Percentiles rank a stretch among this genome's conserved stretches.
Conservation (phyloP, 2,888 invertebrate species). For the Caenorhabditis uteleia region DNA sequence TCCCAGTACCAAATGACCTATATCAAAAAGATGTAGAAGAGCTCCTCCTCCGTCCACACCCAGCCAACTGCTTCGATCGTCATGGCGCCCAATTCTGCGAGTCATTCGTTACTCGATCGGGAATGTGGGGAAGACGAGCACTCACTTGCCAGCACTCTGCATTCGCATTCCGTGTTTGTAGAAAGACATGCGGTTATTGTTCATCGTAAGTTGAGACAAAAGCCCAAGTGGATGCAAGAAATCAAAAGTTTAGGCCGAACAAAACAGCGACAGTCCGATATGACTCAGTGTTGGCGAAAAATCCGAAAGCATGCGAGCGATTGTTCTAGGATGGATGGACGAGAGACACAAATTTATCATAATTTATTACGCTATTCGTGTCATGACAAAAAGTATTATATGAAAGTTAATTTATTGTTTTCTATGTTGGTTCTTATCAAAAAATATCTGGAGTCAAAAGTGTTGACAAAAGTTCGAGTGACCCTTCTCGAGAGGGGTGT, state of each 20-base stretch:
- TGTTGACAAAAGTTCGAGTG: too few species aligned
- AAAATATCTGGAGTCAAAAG: too few species aligned
- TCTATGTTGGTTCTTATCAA: too few species aligned
- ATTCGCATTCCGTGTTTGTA: constrained; percentile 60
- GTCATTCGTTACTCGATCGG: constrained; percentile 43
- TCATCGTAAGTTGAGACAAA: constrained; percentile 17
- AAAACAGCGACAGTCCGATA: constrained; percentile 50
- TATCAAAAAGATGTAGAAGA: constrained; percentile 57
- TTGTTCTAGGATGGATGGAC: constrained; percentile 54
- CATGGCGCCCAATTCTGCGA: constrained; percentile 55
- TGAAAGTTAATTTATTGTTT: too few species aligned
- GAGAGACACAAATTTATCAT: too few species aligned
- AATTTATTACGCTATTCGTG: too few species aligned
- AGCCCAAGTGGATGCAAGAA: not conserved
- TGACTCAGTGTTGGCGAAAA: constrained; percentile 50
- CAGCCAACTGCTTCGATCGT: constrained; percentile 52
- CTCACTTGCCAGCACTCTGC: constrained; percentile 57
- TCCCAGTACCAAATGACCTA: constrained; percentile 46
- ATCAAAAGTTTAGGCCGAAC: constrained; percentile 36
- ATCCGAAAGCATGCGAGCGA: constrained; percentile 52
- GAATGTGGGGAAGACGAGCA: constrained; percentile 47
- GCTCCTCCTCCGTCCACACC: constrained; percentile 46
- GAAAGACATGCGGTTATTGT: constrained; percentile 62
- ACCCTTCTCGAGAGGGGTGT: too few species aligned
- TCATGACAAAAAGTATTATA: too few species aligned